Evolutionary conservation across 1,140 invertebrate genomes (phyloP).

Genomic region (Matsumurasca onukii): DNA sequence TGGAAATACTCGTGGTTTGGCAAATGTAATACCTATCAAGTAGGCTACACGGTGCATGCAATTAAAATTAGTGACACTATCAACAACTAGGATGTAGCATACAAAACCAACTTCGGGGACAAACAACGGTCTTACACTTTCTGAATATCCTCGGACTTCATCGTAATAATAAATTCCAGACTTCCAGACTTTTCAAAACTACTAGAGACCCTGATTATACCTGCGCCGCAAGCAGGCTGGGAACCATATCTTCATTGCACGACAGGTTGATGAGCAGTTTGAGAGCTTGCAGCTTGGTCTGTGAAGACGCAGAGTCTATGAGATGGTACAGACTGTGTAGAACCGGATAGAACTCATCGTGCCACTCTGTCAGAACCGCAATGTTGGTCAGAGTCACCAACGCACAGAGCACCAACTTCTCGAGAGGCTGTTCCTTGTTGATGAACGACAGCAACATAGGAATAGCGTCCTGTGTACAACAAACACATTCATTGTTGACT

Average conservation of each 20-base stretch:
- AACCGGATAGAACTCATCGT: slow-evolving; percentile 49
- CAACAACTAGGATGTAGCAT: too few relatives aligned
- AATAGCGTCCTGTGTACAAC: slow-evolving; percentile 47
- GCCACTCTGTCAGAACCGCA: slow-evolving; percentile 52
- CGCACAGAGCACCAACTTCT: slow-evolving; percentile 41
- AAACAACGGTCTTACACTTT: too few relatives aligned
- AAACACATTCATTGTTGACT: slow-evolving; percentile 7
- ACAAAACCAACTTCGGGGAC: too few relatives aligned
- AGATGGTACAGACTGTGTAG: slow-evolving; percentile 50
- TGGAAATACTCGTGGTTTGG: too few relatives aligned
- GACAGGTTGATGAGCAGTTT: slow-evolving; percentile 66
- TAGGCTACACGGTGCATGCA: too few relatives aligned
- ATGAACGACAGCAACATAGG: slow-evolving; percentile 50
- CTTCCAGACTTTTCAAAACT: too few relatives aligned
- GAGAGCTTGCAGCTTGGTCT: slow-evolving; percentile 56
- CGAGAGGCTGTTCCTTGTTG: slow-evolving; percentile 41
- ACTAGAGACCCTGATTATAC: too few relatives aligned
- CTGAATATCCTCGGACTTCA: too few relatives aligned
- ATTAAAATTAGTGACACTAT: too few relatives aligned
- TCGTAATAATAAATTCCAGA: too few relatives aligned
- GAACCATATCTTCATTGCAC: slow-evolving; percentile 62
- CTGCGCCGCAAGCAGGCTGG: slow-evolving; percentile 61
- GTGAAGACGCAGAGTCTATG: slow-evolving; percentile 46
- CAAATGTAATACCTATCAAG: too few relatives aligned
- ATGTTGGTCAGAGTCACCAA: slow-evolving; percentile 54